Evolutionary conservation across 2,888 invertebrate genomes (phyloP), one percentile per base, ranked within the genome.

Genomic region (Drosophila kanekoi): DNA sequence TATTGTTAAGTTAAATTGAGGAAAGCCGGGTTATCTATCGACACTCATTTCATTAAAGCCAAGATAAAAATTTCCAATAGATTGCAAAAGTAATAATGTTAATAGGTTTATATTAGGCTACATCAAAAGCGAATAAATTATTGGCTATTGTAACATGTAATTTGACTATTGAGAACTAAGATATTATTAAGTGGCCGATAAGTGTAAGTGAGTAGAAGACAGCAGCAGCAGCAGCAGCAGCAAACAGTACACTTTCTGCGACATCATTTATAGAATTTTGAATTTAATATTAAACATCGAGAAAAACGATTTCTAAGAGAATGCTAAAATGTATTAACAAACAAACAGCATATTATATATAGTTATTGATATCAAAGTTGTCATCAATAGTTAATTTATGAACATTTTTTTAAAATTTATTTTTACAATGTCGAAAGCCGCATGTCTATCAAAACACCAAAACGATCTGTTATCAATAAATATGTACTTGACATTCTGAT

Each of bases 401-500:
- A 67, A 57, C 60, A 58, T 38, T 56, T 76, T 65, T 65, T 59
- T 63, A 47, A 44, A 28, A 49, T 59, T 73, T 23, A 44, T 48
- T 74, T 82, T 51, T 64, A 78, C 51, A 65, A 71, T 72, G 64
- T 76, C 64, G 37, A 77, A 72, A 65, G 82, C 86, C 86, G 86
- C 88, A 82, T 85, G 80, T 83, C 83, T 87, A 77, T 82, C 74
- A 79, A 85, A 86, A 83, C 83, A 83, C 86, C 81, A 88, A 82
- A 87, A 72, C 53, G 72, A 84, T 88, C 87, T 89, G 89, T 85
- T 89, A 89, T 84, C 79, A 88, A 78, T 73, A 85, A 81, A 76
- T 82, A 86, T 87, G 77, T 83, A 88, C 87, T 84, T 84, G 84
- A 89, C 87, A 89, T 89, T 87, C 87, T 85, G 89, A 85, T 85